Conservation (phyloP, 2,113 vertebrate genomes). For the Egretta garzetta region DNA sequence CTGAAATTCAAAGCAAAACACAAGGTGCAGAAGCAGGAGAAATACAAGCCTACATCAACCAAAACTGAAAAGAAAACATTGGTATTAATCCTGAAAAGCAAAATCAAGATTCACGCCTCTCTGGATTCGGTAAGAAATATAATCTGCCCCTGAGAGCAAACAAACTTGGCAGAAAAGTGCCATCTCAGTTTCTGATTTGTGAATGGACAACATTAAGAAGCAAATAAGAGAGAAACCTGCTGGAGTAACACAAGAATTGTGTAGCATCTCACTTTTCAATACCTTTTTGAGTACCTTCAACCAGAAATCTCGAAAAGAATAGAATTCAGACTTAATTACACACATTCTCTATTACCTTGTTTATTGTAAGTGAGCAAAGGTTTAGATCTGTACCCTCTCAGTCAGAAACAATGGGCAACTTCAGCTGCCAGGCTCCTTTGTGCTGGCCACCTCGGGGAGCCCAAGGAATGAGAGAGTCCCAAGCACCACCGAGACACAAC, state of each 20-base stretch:
- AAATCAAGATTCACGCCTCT: background rate
- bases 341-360: background rate
- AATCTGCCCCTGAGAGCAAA: background rate
- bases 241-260: background rate
- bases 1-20: conserved; percentile 11
- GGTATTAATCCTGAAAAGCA: background rate
- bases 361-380: background rate
- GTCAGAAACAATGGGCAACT: background rate
- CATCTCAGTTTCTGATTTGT: background rate
- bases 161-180: background rate
- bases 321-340: background rate
- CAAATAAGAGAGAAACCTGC: background rate
- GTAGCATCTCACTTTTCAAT: background rate
- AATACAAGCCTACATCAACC: background rate
- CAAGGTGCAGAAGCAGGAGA: background rate
- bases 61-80: background rate
- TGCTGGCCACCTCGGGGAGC: background rate
- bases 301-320: background rate
- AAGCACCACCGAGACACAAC: background rate
- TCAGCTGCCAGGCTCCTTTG: background rate
- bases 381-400: background rate
- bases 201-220: background rate
- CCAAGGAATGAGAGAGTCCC: background rate
- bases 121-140: background rate
- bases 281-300: background rate